Conservation (phyloP, 2,113 vertebrate species). For the Phainopepla nitens region DNA sequence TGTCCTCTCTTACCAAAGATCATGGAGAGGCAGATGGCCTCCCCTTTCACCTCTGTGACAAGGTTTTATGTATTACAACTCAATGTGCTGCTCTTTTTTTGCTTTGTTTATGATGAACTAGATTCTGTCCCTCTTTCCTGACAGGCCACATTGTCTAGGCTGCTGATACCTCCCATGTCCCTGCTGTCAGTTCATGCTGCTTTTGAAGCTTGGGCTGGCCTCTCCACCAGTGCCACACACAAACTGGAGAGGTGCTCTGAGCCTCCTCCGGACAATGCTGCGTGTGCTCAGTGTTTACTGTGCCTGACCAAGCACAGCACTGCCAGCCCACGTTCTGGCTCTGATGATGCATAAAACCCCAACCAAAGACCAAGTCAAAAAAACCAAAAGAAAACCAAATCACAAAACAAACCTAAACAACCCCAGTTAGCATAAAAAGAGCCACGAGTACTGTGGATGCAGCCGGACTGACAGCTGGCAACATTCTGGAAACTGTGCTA, state of each 20-base stretch:
- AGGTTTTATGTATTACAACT: neutral
- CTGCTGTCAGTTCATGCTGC: neutral
- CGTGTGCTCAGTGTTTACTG: rapidly evolving
- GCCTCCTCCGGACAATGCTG: neutral
- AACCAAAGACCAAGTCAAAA: neutral
- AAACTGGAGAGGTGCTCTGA: neutral
- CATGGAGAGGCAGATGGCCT: neutral
- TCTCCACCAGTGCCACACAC: neutral
- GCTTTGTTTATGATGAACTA: neutral
- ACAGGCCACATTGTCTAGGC: neutral
- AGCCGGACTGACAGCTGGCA: neutral
- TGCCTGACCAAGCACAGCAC: neutral
- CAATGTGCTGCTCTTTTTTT: neutral
- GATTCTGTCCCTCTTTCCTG: neutral
- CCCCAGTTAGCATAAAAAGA: neutral
- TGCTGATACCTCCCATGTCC: neutral
- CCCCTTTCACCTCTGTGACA: neutral
- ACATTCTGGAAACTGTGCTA: neutral
- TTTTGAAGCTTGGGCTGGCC: neutral
- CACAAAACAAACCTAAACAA: neutral
- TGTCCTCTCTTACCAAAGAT: neutral
- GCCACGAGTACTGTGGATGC: no score
- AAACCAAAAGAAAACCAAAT: neutral
- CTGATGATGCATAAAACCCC: neutral
- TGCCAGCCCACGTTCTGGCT: rapidly evolving